Evolutionary conservation across 2,113 vertebrate species (phyloP).

Genomic region (Pitta sordida): DNA sequence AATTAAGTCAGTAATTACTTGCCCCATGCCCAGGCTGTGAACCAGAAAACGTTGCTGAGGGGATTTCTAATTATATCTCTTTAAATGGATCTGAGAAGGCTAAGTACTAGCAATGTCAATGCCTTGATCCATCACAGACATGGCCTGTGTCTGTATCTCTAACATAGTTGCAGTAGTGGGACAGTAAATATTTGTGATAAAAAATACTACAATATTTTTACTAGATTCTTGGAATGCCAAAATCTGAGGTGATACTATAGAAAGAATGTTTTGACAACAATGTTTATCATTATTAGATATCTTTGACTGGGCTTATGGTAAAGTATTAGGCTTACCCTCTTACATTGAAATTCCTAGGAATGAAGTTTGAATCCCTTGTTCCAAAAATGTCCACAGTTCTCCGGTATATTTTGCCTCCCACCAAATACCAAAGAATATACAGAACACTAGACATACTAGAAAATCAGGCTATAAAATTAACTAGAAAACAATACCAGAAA

Average conservation of each 20-base stretch:
- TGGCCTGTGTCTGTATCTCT: background rate
- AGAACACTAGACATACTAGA: background rate
- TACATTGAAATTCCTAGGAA: background rate
- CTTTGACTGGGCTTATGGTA: background rate
- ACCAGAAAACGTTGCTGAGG: background rate
- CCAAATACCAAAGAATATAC: background rate
- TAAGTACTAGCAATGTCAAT: background rate
- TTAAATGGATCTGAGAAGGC: background rate
- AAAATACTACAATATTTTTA: background rate
- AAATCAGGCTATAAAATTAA: background rate
- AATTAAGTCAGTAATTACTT: conserved; percentile 23
- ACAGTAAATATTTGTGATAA: background rate
- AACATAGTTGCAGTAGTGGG: background rate
- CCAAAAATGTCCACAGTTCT: background rate
- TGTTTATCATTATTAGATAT: background rate
- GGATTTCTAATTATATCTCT: background rate
- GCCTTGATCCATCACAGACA: background rate
- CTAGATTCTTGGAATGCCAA: background rate
- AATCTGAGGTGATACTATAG: background rate
- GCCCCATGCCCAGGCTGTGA: background rate
- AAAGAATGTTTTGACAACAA: background rate
- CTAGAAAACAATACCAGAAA: background rate
- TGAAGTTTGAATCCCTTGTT: background rate
- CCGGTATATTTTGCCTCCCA: background rate
- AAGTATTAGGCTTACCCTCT: background rate